Evolutionary conservation across 2,888 invertebrate species (phyloP).

Genomic region (Ichneumoninae sp.): DNA sequence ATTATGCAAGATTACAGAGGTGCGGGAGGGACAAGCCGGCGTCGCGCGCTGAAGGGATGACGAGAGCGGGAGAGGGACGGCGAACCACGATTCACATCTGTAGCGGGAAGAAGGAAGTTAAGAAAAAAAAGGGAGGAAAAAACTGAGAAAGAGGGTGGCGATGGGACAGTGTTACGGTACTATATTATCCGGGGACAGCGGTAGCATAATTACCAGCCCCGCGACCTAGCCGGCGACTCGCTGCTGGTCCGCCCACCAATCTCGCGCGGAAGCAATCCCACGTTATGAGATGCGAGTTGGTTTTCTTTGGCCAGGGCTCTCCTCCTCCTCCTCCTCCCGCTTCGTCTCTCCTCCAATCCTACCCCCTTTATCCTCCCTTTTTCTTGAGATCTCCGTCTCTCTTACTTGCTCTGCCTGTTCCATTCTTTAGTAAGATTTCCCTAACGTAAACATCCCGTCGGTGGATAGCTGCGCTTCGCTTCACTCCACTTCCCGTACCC

Average conservation of each 20-base stretch:
- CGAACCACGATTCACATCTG: conserved; percentile 18
- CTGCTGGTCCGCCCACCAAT: conserved; percentile 65
- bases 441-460: conserved; percentile 81
- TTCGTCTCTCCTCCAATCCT: conserved; percentile 53
- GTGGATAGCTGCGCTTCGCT: conserved; percentile 59
- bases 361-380: conserved; percentile 29
- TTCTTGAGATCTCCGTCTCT: conserved; percentile 37
- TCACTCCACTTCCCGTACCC: conserved; percentile 68
- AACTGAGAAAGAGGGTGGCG: conserved; percentile 61
- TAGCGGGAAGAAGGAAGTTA: conserved; percentile 35
- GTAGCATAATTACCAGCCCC: conserved; percentile 82
- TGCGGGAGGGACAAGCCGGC: conserved; percentile 66
- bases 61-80: conserved; percentile 35
- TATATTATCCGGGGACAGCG: conserved; percentile 83
- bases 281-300: conserved; percentile 78
- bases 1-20: conserved; percentile 84
- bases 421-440: conserved; percentile 82
- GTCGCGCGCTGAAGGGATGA: conserved; percentile 44
- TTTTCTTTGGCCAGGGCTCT: conserved; percentile 70
- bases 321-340: conserved; percentile 24
- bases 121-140: conserved; percentile 32
- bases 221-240: conserved; percentile 53
- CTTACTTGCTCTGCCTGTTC: conserved; percentile 59
- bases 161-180: conserved; percentile 74
- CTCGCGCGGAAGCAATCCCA: conserved; percentile 68